Percentiles rank a stretch among this genome's conserved stretches.
Conservation (phyloP, 1,140 invertebrate genomes). For the Andricus grossulariae region DNA sequence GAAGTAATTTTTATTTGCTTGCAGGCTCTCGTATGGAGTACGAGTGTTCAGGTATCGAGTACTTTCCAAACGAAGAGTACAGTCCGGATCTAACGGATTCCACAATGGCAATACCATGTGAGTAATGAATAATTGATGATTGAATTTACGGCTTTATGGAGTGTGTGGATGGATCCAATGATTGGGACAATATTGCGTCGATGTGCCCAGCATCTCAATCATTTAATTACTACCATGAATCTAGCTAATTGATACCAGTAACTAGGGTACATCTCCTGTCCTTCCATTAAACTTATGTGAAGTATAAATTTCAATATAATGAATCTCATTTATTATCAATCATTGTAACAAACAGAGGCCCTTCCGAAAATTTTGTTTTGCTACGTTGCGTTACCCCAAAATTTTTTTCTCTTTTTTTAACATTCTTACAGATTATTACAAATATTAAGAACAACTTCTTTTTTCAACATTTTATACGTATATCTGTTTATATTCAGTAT, state of each 20-base stretch:
- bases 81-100: slow-evolving; percentile 90
- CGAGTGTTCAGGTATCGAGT: slow-evolving; percentile 88
- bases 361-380: too few species aligned
- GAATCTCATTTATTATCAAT: too few species aligned
- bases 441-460: too few species aligned
- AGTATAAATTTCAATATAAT: too few species aligned
- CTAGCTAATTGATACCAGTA: background rate
- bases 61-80: slow-evolving; percentile 89
- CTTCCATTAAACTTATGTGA: background rate
- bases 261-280: background rate
- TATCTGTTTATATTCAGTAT: too few species aligned
- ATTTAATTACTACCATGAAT: background rate
- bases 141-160: background rate
- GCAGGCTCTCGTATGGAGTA: slow-evolving; percentile 69
- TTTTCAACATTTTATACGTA: too few species aligned
- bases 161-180: background rate
- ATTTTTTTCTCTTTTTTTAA: too few species aligned
- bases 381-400: too few species aligned
- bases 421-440: too few species aligned
- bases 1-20: slow-evolving; percentile 37
- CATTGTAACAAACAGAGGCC: too few species aligned
- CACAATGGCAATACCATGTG: slow-evolving; percentile 92
- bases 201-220: background rate
- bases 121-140: slow-evolving; percentile 72
- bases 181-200: background rate